These are phyloP conservation scores for Morus bassanus DNA, from an alignment of 2,797 vertebrate genomes.

Conservation along the genomic window DNA sequence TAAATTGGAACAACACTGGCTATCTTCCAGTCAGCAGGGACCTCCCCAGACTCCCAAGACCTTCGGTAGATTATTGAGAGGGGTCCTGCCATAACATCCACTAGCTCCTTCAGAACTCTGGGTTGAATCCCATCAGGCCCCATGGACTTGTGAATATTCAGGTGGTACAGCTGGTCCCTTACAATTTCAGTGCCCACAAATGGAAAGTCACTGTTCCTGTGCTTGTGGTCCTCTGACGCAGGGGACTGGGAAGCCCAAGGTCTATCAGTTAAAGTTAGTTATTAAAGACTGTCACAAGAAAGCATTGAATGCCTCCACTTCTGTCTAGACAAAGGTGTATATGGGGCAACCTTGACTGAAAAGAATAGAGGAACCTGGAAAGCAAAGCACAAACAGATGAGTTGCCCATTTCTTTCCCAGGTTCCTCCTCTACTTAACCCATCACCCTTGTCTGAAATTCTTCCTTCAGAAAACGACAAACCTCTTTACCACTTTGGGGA, in stretches of 20 bases:
- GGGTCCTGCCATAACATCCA: neutral
- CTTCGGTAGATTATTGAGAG: neutral
- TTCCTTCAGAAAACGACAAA: neutral
- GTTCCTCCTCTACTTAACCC: neutral
- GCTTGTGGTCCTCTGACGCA: neutral
- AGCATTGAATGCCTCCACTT: neutral
- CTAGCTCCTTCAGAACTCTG: neutral
- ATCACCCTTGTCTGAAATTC: neutral
- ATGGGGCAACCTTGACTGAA: neutral
- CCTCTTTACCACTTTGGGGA: neutral
- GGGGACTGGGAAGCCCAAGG: accelerated
- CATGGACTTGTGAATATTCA: neutral
- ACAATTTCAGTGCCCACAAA: neutral
- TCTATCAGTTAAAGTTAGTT: neutral
- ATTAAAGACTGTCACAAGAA: neutral
- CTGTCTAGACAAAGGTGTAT: neutral
- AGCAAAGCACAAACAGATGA: neutral
- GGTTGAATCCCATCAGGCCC: neutral
- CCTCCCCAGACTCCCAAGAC: no score
- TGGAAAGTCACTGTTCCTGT: neutral
- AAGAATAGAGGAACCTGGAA: neutral
- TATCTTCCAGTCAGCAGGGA: neutral
- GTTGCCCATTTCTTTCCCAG: neutral
- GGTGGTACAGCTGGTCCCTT: neutral
- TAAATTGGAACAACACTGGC: neutral